phyloP scores from a whole-genome alignment of 2,888 invertebrate species.

The Rotaria sp. region DNA sequence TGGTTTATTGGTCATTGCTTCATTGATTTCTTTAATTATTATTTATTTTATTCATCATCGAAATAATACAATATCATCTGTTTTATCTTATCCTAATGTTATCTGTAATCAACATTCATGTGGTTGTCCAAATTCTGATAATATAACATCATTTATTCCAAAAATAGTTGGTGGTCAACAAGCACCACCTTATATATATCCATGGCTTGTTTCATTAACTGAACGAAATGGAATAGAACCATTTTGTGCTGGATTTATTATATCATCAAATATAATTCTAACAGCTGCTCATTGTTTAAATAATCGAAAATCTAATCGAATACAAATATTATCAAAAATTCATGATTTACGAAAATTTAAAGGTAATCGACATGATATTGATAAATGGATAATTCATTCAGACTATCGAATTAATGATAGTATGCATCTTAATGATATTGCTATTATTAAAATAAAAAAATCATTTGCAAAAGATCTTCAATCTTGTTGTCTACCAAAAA shows the following conservation, averaged over 20 bases:
- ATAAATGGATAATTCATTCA: background rate
- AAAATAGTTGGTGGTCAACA: conserved; percentile 20
- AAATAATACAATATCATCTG: background rate
- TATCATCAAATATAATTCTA: background rate
- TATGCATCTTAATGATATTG: conserved; percentile 20
- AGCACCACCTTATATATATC: background rate
- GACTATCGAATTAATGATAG: background rate
- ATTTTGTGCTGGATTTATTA: conserved; percentile 24
- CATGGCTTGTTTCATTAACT: background rate
- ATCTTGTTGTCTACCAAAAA: background rate
- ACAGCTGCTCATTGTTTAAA: conserved; percentile 28
- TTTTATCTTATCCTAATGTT: background rate
- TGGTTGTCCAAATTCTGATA: background rate
- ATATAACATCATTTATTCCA: background rate
- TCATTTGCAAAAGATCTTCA: background rate
- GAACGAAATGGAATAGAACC: background rate
- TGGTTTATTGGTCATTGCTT: background rate
- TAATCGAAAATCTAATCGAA: background rate
- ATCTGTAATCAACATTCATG: background rate
- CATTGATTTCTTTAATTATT: background rate
- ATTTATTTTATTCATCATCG: background rate
- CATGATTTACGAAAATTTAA: background rate
- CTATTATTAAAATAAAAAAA: background rate
- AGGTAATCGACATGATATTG: background rate
- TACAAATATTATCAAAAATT: background rate